Percentiles rank a stretch among this genome's conserved stretches.
Conservation (phyloP, 2,888 invertebrate species). For the Thysanoteuthis rhombus region DNA sequence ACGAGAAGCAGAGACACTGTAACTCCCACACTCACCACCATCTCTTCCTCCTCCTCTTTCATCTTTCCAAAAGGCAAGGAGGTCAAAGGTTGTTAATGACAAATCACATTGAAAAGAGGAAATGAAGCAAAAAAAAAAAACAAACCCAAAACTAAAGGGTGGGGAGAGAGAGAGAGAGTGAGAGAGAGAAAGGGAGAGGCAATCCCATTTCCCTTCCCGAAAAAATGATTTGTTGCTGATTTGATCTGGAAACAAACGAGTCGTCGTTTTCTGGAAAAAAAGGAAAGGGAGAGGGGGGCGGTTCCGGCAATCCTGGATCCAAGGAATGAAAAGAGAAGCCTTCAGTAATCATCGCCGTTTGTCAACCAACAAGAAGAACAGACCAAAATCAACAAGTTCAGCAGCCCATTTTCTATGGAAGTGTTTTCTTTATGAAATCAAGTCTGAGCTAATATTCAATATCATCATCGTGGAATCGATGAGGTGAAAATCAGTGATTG, state of each 20-base stretch:
- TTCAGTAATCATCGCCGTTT: neutral
- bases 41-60: neutral
- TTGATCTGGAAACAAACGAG: neutral
- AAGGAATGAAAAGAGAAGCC: neutral
- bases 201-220: neutral
- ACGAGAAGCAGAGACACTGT: neutral
- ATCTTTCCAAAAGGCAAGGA: neutral
- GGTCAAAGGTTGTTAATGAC: neutral
- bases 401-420: neutral
- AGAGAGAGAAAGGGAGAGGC: neutral
- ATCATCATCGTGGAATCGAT: neutral
- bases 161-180: neutral
- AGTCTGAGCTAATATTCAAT: neutral
- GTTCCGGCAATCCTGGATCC: neutral
- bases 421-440: neutral
- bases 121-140: no score
- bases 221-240: neutral
- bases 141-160: no score
- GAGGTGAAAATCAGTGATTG: neutral
- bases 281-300: neutral
- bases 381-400: neutral
- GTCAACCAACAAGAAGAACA: neutral
- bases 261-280: neutral
- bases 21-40: neutral
- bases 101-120: neutral